Evolutionary conservation across 2,888 invertebrate genomes (phyloP), one percentile per base, ranked within the genome.

Genomic region (Tachina lurida): DNA sequence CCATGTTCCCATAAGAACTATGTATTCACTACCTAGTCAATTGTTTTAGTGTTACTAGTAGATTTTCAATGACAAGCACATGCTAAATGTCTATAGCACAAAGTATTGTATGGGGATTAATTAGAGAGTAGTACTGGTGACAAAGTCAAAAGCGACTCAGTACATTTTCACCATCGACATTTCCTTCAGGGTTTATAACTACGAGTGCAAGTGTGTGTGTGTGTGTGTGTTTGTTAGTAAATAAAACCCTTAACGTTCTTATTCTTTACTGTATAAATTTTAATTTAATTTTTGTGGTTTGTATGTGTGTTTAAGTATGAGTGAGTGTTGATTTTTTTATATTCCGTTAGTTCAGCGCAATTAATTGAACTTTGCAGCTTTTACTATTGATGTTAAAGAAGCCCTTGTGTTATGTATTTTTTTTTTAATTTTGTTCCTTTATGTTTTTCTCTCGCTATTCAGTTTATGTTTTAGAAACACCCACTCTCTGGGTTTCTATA

Each of bases 281-380:
- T 91, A 91, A 91, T 91, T 91, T 91, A 91, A 91, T 91, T 91
- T 91, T 89, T 90, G 91, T 86, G 91, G 90, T 90, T 89, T 88
- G 87, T 87, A 87, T 84, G 87, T 88, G 75, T 80, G 65, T 74
- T 79, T 71, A 58, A 19, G 22, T 49, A 13, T 68, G 49, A 43
- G 65, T 67, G 54, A 45, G 82, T 74, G 54, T 71, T 60, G 65
- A 41, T 83, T 85, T 78, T 84, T 63, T 83, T 84, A 54, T 67
- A 54, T 68, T 86, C 84, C 87, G 52, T 87, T 80, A 83, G 88
- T 87, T 82, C 74, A 77, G 82, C 90, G 91, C 90, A 91, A 91
- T 91, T 91, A 91, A 91, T 91, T 91, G 91, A 91, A 91, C 91
- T 91, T 90, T 90, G 90, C 89, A 88, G 89, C 89, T 83, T 31